These are phyloP conservation scores for Bothrops jararaca DNA, from an alignment of 2,113 vertebrate genomes.

Conservation along the genomic window DNA sequence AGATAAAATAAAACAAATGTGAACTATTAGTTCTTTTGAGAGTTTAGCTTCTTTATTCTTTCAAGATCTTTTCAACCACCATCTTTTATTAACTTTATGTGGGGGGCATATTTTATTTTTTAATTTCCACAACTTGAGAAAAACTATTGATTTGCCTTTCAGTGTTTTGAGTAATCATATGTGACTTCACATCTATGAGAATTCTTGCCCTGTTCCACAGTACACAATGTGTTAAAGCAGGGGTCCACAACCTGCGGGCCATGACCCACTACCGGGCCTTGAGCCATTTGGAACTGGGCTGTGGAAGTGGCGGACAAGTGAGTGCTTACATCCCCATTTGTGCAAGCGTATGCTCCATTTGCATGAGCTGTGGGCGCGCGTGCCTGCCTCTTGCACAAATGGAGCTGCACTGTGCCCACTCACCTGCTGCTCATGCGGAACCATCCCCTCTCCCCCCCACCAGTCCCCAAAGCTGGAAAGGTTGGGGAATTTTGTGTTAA, in stretches of 20 bases:
- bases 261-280: no score
- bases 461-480: no score
- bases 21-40: slow-evolving; percentile 19
- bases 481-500: not conserved
- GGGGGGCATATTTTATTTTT: not conserved
- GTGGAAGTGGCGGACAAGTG: no score
- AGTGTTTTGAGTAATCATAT: not conserved
- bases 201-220: not conserved
- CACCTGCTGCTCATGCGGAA: no score
- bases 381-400: no score
- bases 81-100: slow-evolving; percentile 4
- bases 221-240: not conserved
- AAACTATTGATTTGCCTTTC: not conserved
- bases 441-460: no score
- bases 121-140: not conserved
- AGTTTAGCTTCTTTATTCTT: not conserved
- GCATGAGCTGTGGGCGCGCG: no score
- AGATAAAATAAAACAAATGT: slow-evolving; percentile 55
- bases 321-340: no score
- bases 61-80: not conserved
- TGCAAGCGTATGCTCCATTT: no score
- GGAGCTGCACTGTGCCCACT: no score
- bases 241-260: no score
- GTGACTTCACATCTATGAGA: not conserved
- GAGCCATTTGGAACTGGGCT: no score